Evolutionary conservation across 2,113 vertebrate genomes (phyloP).

Genomic region (Brachypteracias leptosomus): DNA sequence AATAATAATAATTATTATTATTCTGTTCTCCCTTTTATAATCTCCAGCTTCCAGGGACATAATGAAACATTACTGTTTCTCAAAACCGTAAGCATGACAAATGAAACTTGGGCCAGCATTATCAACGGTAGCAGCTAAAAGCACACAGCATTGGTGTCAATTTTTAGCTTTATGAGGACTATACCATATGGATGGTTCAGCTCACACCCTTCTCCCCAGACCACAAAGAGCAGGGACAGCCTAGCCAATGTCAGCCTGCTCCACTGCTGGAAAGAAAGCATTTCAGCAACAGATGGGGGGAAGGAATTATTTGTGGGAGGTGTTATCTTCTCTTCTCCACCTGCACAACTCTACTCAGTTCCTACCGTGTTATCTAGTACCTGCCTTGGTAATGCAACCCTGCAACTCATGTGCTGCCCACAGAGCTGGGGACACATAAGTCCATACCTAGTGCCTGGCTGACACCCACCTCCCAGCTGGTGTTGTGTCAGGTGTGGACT

Average conservation of each 20-base stretch:
- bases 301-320: background rate
- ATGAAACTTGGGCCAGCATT: background rate
- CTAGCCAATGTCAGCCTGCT: background rate
- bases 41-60: background rate
- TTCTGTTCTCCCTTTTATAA: background rate
- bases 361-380: background rate
- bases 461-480: background rate
- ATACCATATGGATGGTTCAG: background rate
- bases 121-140: background rate
- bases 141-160: background rate
- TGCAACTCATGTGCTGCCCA: background rate
- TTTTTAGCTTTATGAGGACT: background rate
- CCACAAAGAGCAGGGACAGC: background rate
- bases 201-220: background rate
- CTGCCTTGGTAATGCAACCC: background rate
- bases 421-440: rapidly evolving
- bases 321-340: background rate
- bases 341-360: background rate
- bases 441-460: background rate
- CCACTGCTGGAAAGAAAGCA: background rate
- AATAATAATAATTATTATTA: no score
- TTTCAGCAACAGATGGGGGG: background rate
- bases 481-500: rapidly evolving
- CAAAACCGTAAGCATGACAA: background rate
- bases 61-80: background rate